phyloP scores from a whole-genome alignment of 2,113 vertebrate genomes.

The Taurulus bubalis region DNA sequence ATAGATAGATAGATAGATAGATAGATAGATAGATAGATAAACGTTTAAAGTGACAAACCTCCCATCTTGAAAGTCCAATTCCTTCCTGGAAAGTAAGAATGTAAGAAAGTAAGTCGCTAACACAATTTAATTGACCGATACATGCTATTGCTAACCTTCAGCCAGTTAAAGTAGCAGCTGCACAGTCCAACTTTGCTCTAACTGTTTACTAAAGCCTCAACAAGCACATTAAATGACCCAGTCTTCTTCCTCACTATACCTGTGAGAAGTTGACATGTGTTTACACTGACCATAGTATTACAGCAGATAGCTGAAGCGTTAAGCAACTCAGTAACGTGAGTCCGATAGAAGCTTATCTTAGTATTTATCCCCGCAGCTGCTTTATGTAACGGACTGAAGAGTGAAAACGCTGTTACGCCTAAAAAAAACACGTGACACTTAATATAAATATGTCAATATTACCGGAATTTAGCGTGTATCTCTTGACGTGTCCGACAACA shows the following conservation, averaged over 20 bases:
- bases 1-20: neutral
- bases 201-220: neutral
- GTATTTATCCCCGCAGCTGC: neutral
- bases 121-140: neutral
- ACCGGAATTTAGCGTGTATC: constrained; percentile 25
- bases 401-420: accelerated
- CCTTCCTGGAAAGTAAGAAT: constrained; percentile 29
- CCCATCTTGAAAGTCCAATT: constrained; percentile 63
- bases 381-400: neutral
- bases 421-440: neutral
- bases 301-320: constrained; percentile 8
- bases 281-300: neutral
- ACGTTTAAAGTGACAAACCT: constrained; percentile 59
- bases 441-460: neutral
- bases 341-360: neutral
- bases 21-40: neutral
- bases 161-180: neutral
- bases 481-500: constrained; percentile 57
- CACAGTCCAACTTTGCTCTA: neutral
- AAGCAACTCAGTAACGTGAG: neutral
- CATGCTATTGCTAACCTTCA: neutral
- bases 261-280: neutral
- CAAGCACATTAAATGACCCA: neutral
- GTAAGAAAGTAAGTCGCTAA: no score
- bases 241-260: neutral